phyloP scores from a whole-genome alignment of 2,888 invertebrate genomes.

The Lymantria monacha region DNA sequence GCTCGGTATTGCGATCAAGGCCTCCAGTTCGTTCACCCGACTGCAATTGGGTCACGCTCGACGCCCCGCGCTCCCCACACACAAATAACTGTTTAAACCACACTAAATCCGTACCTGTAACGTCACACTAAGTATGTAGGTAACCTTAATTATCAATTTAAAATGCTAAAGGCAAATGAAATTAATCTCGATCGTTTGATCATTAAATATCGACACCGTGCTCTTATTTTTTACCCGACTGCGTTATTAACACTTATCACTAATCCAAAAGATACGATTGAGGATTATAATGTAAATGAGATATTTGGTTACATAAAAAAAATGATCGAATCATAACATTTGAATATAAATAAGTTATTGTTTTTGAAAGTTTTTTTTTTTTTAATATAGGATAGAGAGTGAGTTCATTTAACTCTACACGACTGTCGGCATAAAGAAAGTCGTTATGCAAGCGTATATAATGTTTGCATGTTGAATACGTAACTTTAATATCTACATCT shows the following conservation, averaged over 20 bases:
- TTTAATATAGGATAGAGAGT: slow-evolving; percentile 18
- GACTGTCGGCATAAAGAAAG: slow-evolving; percentile 25
- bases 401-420: slow-evolving; percentile 19
- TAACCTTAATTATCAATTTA: slow-evolving; percentile 46
- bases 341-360: slow-evolving; percentile 22
- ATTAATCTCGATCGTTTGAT: slow-evolving; percentile 14
- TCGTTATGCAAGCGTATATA: slow-evolving; percentile 25
- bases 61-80: slow-evolving; percentile 59
- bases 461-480: slow-evolving; percentile 23
- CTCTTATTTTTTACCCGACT: slow-evolving; percentile 8
- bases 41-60: slow-evolving; percentile 74
- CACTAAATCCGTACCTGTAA: slow-evolving; percentile 73
- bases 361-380: slow-evolving; percentile 20
- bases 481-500: slow-evolving; percentile 22
- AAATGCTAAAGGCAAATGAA: slow-evolving; percentile 19
- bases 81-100: slow-evolving; percentile 73
- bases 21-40: slow-evolving; percentile 79
- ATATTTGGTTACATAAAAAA: slow-evolving; percentile 25
- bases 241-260: slow-evolving; percentile 7
- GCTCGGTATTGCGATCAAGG: slow-evolving; percentile 79
- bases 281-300: slow-evolving; percentile 15
- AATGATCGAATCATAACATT: slow-evolving; percentile 8
- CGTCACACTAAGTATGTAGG: slow-evolving; percentile 58
- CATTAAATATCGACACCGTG: slow-evolving; percentile 5
- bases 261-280: slow-evolving; percentile 4